A percentile compares a stretch with the other conserved stretches of the same genome.
Conservation (phyloP, 1,140 invertebrate species). For the Adoxophyes honmai region DNA sequence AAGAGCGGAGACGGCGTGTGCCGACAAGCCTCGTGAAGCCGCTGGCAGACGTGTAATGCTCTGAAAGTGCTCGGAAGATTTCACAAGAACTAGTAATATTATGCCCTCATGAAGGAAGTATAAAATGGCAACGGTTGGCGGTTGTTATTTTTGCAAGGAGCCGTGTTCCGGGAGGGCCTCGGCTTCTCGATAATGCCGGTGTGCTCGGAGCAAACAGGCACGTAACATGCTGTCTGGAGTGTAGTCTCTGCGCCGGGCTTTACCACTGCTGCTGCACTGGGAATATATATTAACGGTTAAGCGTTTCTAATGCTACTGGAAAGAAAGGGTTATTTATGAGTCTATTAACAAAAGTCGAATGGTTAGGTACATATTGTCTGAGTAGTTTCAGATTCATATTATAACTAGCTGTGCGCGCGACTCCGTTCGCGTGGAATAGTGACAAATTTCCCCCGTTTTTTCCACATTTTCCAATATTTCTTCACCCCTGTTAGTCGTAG, state of each 20-base stretch:
- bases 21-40: no score
- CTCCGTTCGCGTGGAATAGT: no score
- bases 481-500: no score
- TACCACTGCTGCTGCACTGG: background rate
- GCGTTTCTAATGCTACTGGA: background rate
- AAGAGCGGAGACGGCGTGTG: no score
- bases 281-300: constrained; percentile 1
- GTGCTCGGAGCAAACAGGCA: constrained; percentile 20
- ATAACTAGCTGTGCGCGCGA: no score
- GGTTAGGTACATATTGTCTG: no score
- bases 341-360: no score
- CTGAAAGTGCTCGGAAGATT: background rate
- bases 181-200: constrained; percentile 15
- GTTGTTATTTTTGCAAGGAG: constrained; percentile 15
- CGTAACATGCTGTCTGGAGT: constrained; percentile 2
- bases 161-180: constrained; percentile 2
- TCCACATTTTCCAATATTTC: no score
- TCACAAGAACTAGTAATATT: background rate
- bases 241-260: constrained; percentile 3
- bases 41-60: no score
- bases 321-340: no score
- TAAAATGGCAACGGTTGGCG: constrained; percentile 19
- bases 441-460: no score
- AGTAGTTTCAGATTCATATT: no score
- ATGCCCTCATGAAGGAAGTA: constrained; percentile 7